Evolutionary conservation across 1,140 invertebrate genomes (phyloP), one percentile per base, ranked within the genome.

Genomic region (Psix sp.): DNA sequence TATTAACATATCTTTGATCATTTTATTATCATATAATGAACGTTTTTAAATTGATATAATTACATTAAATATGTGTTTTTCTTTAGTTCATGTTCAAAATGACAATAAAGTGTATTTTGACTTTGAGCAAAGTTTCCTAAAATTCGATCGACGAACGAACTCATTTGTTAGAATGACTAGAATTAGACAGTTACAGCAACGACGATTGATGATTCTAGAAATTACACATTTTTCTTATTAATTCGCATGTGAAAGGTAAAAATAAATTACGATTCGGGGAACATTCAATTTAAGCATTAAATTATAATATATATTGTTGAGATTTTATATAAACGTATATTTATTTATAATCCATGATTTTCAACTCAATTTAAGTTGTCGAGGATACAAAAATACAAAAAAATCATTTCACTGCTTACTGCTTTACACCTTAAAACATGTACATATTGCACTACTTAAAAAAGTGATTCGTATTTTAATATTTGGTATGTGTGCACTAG

Each of bases 91-190:
- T 9, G 36, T 49, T 38, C 29, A 68, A 68, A 54, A 63, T 56
- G 65, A 40, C 42, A 60, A 66, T 36, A 45, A 35, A 33, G 38
- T 60, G 57, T 49, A 10, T 2, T 75, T 38, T 66, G 66, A 51
- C 39, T 54, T 75, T 75, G 73, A 75, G 73, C 73, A 75, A 75
- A 65, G 40, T 65, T 70, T 60, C 46, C 51, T 75, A 75, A 60
- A 10, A 42, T 65, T 56, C 51, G 51, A 35, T 75, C 54, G 48
- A 70, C 49, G 59, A 68, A 60, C 56, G 36, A 43, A 62, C 49
- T 63, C 40, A 13, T 31, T 57, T 43, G 29, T 52, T 18, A 26
- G 21, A 65, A 52, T 65, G 68, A 72, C 68, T 72, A 72, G 68
- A 63, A 11, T 68, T 49, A 62, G 21, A 56, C 40, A 54, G 17